Evolutionary conservation across 2,888 invertebrate species (phyloP).

Genomic region (Agrochola circellaris): DNA sequence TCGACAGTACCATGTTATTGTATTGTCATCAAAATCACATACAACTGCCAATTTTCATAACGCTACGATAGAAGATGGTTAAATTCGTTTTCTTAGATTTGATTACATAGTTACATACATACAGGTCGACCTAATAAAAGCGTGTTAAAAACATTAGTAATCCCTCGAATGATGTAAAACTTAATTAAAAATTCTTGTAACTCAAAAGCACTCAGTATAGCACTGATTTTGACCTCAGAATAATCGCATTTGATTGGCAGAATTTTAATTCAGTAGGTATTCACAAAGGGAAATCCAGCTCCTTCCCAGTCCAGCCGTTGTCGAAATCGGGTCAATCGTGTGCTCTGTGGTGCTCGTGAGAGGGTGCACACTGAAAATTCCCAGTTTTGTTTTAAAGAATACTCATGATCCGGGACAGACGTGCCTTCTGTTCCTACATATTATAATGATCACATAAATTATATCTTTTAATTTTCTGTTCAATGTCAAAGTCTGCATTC

Average conservation of each 20-base stretch:
- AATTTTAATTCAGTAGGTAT: slow-evolving; percentile 17
- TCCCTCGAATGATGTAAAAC: not conserved
- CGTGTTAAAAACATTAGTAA: too few relatives aligned
- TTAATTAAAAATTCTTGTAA: not conserved
- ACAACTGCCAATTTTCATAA: too few relatives aligned
- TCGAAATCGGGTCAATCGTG: slow-evolving; percentile 47
- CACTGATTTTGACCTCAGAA: slow-evolving; percentile 7
- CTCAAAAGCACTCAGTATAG: not conserved
- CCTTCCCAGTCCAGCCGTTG: too few relatives aligned
- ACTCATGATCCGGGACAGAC: not conserved
- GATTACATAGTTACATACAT: too few relatives aligned
- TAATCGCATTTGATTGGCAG: slow-evolving; percentile 22
- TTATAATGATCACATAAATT: too few relatives aligned
- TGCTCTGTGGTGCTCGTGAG: slow-evolving; percentile 8
- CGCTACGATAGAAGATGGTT: too few relatives aligned
- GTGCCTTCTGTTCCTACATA: not conserved
- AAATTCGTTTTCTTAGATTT: too few relatives aligned
- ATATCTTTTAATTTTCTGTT: too few relatives aligned
- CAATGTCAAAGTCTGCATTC: too few relatives aligned
- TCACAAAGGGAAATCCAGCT: slow-evolving; percentile 28
- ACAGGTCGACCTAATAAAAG: too few relatives aligned
- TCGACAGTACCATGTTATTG: too few relatives aligned
- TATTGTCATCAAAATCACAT: too few relatives aligned
- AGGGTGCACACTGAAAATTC: not conserved
- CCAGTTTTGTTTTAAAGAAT: slow-evolving; percentile 3